Percentiles rank a stretch among this genome's conserved stretches.
phyloP scores from a whole-genome alignment of 2,113 vertebrate species.

The Callospermophilus lateralis region DNA sequence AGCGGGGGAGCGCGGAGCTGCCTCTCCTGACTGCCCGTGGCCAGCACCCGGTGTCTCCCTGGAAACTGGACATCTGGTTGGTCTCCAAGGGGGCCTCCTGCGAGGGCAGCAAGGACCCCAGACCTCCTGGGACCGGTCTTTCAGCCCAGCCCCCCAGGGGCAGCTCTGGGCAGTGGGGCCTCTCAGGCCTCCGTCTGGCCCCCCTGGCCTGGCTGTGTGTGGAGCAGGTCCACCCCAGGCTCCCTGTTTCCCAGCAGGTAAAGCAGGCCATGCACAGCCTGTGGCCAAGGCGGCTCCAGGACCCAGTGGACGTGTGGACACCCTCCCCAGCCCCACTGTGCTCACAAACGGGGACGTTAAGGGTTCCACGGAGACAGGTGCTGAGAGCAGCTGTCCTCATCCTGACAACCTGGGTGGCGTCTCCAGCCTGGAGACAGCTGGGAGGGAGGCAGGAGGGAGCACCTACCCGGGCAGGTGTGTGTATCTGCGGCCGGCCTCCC shows the following conservation, averaged over 20 bases:
- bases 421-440: neutral
- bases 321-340: neutral
- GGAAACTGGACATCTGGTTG: neutral
- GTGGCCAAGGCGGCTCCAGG: neutral
- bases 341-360: neutral
- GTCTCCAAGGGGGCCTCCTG: rapidly evolving
- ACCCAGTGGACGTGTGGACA: neutral
- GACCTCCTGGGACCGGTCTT: no score
- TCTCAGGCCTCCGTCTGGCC: neutral
- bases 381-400: neutral
- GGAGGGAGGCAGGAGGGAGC: neutral
- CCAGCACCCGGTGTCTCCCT: no score
- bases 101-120: no score
- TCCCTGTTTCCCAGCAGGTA: neutral
- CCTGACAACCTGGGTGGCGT: neutral
- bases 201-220: neutral
- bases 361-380: neutral
- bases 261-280: neutral
- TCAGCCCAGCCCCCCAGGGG: neutral
- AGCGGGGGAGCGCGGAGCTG: neutral
- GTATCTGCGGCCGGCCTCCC: neutral
- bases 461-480: neutral
- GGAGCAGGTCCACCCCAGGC: neutral
- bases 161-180: neutral
- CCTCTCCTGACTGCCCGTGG: neutral